These are phyloP conservation scores for Megalops cyprinoides DNA, from an alignment of 2,797 vertebrate species.

Conservation along the genomic window DNA sequence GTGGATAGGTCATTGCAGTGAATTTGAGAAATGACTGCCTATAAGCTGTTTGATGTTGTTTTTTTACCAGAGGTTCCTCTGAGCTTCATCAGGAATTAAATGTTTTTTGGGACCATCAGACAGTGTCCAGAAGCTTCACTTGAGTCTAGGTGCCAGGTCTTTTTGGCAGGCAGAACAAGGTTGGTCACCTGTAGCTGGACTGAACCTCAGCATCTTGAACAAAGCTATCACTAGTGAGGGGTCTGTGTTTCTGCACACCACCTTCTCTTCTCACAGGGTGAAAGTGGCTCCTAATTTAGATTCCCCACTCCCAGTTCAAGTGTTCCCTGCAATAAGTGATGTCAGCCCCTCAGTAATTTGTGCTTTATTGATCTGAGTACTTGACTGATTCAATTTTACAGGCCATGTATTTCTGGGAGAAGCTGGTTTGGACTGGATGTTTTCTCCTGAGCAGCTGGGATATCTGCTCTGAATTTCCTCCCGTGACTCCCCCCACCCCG, in stretches of 20 bases:
- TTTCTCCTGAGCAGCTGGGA: not conserved
- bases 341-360: not conserved
- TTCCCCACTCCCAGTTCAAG: not conserved
- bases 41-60: no score
- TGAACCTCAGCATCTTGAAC: not conserved
- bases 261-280: no score
- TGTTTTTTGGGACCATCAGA: not conserved
- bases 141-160: not conserved
- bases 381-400: not conserved
- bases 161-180: not conserved
- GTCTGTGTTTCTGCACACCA: no score
- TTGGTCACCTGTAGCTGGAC: not conserved
- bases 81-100: no score
- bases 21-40: no score
- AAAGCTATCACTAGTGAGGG: no score
- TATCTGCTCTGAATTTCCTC: no score
- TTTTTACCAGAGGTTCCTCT: no score
- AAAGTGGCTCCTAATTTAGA: not conserved
- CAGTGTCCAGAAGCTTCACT: not conserved
- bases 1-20: no score
- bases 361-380: not conserved
- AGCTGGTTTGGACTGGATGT: not conserved
- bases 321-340: not conserved
- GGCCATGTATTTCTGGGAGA: not conserved
- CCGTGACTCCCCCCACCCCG: no score